Conservation (phyloP, 2,797 vertebrate species). For the Lagocephalus sceleratus region DNA sequence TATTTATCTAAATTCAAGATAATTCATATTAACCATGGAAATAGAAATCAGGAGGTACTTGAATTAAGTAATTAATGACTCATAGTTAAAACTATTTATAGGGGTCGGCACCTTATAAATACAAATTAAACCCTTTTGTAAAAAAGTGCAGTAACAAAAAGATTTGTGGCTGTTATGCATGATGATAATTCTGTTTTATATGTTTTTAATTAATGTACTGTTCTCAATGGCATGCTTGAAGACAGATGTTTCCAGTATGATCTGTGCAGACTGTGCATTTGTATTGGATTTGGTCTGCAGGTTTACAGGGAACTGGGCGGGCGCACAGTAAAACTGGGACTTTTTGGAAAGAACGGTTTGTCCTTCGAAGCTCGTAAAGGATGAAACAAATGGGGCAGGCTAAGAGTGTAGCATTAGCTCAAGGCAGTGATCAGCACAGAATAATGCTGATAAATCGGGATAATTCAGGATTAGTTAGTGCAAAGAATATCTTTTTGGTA, state of each 20-base stretch:
- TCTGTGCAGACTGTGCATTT: slow-evolving; percentile 2
- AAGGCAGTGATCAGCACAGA: background rate
- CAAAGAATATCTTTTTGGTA: no score
- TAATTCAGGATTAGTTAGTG: background rate
- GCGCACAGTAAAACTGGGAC: slow-evolving; percentile 18
- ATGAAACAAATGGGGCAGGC: slow-evolving; percentile 4
- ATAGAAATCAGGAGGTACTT: no score
- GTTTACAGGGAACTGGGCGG: slow-evolving; percentile 15
- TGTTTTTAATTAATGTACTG: background rate
- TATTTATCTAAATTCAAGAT: no score
- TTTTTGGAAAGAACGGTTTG: background rate
- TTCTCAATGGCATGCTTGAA: no score
- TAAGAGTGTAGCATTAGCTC: background rate
- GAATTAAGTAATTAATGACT: no score
- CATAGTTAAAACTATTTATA: no score
- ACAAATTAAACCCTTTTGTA: no score
- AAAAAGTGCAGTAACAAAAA: no score
- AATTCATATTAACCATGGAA: no score
- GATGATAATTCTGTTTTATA: slow-evolving; percentile 2
- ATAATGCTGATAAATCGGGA: background rate
- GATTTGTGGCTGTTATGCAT: background rate
- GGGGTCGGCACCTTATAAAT: no score
- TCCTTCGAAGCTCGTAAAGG: background rate
- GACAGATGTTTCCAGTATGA: background rate
- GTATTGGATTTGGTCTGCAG: background rate